phyloP scores from a whole-genome alignment of 2,797 vertebrate species.

The Parauchenoglanis punctatus region DNA sequence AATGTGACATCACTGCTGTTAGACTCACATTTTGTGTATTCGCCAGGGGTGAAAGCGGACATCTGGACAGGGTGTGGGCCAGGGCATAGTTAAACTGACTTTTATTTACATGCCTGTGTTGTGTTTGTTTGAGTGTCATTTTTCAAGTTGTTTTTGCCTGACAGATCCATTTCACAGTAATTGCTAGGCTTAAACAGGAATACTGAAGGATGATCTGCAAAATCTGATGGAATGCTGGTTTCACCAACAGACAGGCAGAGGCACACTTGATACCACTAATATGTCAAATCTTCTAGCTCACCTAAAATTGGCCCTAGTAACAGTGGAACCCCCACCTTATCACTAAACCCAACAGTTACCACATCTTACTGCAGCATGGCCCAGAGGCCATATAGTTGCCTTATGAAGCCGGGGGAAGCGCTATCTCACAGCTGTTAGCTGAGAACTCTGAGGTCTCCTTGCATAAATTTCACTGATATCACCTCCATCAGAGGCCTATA shows the following conservation, averaged over 20 bases:
- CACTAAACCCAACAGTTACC: constrained; percentile 39
- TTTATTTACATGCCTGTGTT: constrained; percentile 53
- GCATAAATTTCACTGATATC: constrained; percentile 96
- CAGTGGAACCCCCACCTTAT: not conserved
- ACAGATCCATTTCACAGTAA: constrained; percentile 54
- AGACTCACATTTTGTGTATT: constrained; percentile 63
- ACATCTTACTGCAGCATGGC: constrained; percentile 19
- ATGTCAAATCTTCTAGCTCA: constrained; percentile 59
- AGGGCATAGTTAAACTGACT: constrained; percentile 44
- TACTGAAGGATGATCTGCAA: constrained; percentile 40
- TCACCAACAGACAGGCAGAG: constrained; percentile 47
- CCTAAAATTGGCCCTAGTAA: not conserved
- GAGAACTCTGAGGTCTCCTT: constrained; percentile 82
- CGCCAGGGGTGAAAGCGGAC: constrained; percentile 53
- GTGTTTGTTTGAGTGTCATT: constrained; percentile 49
- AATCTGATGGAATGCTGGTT: constrained; percentile 56
- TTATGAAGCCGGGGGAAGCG: constrained; percentile 53
- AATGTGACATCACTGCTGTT: constrained; percentile 71
- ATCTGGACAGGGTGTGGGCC: constrained; percentile 62
- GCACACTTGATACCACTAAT: constrained; percentile 47
- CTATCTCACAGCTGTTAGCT: constrained; percentile 86
- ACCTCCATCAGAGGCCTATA: constrained; percentile 97
- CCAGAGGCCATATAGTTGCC: constrained; percentile 34
- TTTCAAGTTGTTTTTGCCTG: constrained; percentile 39
- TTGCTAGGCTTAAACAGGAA: constrained; percentile 37